phyloP scores from a whole-genome alignment of 2,797 vertebrate species.

The Sciurus vulgaris region DNA sequence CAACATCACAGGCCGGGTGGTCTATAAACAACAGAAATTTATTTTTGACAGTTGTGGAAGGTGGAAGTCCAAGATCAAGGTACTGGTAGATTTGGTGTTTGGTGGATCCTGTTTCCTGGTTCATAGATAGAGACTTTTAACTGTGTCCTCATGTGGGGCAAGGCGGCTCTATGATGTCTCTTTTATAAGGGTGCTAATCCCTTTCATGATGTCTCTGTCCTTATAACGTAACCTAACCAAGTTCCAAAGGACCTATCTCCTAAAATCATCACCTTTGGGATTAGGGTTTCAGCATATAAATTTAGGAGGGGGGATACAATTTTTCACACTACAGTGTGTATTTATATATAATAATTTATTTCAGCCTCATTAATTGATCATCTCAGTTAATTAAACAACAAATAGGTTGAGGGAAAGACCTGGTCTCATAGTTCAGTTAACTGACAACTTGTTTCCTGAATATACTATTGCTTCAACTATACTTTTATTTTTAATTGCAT shows the following conservation, averaged over 20 bases:
- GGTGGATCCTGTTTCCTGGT: not conserved
- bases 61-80: not conserved
- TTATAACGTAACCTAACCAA: not conserved
- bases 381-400: not conserved
- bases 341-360: slow-evolving; percentile 8
- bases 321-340: not conserved
- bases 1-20: not conserved
- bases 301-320: not conserved
- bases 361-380: not conserved
- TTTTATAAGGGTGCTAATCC: not conserved
- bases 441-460: not conserved
- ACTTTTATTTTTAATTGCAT: not conserved
- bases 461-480: not conserved
- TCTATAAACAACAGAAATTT: not conserved
- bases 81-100: not conserved
- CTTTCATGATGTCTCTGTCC: not conserved
- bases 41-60: not conserved
- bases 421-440: not conserved
- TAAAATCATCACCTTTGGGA: not conserved
- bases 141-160: not conserved
- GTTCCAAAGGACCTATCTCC: not conserved
- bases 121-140: not conserved
- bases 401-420: not conserved
- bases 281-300: not conserved
- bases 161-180: not conserved